Base-by-base conservation (phyloP, 2,888 invertebrate genomes). In the Tyria jacobaeae region DNA sequence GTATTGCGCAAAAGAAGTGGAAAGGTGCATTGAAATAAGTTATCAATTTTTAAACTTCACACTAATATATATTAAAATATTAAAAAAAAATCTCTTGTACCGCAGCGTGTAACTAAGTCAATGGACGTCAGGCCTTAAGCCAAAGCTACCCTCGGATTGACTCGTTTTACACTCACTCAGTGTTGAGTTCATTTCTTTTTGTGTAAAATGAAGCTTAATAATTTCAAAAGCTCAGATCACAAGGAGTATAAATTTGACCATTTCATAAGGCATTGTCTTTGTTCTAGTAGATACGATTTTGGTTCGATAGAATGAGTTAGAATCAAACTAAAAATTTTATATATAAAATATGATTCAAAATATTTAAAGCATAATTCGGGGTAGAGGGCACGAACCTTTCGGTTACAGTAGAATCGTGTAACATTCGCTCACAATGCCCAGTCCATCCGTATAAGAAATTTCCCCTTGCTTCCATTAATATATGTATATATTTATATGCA, bases 91-190 rank as follows among this genome's bases (percentile, higher is more conserved):
- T 0, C 21, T 5, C n/a, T 15, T 27, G 17, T 54, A 12, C 14
- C 34, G 21, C 4, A 6, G 7, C 31, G 21, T 44, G 17, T 44
- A 21, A 31, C 31, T 14, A 27, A 17, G 35, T 34, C 47, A 35
- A 34, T 56, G 35, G 47, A 24, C 56, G 56, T 10, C 48, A n/a
- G n/a, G 0, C 56, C 56, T 89, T 85, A 86, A 88, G 86, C 83
- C 81, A 68, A 73, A 81, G 72, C 51, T 72, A 75, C 64, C 70
- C 73, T 75, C 62, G 73, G 73, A 77, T 80, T 75, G 76, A 78
- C 71, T 81, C 75, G 68, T 75, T 77, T 79, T 78, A 81, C 78
- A 74, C 69, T 68, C 65, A 74, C 64, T 76, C 71, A 68, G 69
- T 66, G 68, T 37, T 68, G 37, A 75, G 73, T 77, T 70, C 68